Evolutionary conservation across 2,888 invertebrate species (phyloP).

Genomic region (Acleris sparsana): DNA sequence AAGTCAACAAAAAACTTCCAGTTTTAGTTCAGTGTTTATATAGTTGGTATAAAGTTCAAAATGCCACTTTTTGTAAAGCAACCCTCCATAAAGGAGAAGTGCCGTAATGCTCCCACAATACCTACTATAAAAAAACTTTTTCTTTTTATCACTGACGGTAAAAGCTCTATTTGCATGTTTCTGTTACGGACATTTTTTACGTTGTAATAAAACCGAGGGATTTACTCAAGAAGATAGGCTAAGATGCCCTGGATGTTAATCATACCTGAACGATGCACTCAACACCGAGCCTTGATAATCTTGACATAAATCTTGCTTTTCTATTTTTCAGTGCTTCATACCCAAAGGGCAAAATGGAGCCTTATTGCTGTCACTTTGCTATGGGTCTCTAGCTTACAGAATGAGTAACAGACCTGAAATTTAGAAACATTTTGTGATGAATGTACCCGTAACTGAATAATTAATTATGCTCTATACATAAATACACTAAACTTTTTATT

Average conservation of each 20-base stretch:
- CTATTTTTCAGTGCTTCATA: no score
- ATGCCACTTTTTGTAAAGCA: slow-evolving; percentile 31
- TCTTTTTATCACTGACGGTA: slow-evolving; percentile 34
- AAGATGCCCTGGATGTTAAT: slow-evolving; percentile 26
- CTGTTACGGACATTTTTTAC: slow-evolving; percentile 32
- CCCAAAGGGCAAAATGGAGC: no score
- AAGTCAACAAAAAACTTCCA: slow-evolving; percentile 26
- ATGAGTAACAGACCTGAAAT: no score
- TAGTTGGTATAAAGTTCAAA: slow-evolving; percentile 28
- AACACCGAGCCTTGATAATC: not conserved
- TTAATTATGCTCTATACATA: no score
- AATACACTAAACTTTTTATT: no score
- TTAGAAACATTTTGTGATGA: no score
- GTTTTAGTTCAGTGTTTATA: slow-evolving; percentile 23
- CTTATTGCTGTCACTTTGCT: no score
- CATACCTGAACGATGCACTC: slow-evolving; percentile 17
- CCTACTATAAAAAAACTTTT: slow-evolving; percentile 35
- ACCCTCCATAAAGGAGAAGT: slow-evolving; percentile 33
- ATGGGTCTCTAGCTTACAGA: no score
- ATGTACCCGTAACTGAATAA: no score
- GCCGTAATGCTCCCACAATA: slow-evolving; percentile 30
- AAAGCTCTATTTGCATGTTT: slow-evolving; percentile 36
- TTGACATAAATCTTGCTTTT: no score
- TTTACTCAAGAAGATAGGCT: slow-evolving; percentile 22
- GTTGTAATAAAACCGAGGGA: slow-evolving; percentile 25